Evolutionary conservation across 2,888 invertebrate genomes (phyloP), one percentile per base, ranked within the genome.

Genomic region (Rhagonycha fulva): DNA sequence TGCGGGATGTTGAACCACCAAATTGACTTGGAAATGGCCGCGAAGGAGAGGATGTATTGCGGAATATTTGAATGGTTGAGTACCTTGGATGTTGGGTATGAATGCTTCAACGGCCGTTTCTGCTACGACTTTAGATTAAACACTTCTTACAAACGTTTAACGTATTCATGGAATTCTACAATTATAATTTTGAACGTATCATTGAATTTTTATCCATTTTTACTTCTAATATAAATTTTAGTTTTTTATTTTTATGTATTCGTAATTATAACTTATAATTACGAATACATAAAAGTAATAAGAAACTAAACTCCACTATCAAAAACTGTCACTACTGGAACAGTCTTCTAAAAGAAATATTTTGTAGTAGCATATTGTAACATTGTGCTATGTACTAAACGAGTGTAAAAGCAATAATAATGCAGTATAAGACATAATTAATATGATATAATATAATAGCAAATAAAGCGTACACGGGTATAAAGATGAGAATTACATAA

Each of bases 1-100:
- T 86, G 86, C 85, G 85, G 85, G 84, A 86, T 86, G 86, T 85
- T 85, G 86, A 86, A 85, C 86, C 86, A 85, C 86, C 86, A 87
- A 88, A 88, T 88, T 87, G 88, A 88, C 87, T 88, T 87, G 87
- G 87, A 87, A 88, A 87, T 87, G 87, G 87, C 86, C 87, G 84
- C 83, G 85, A 82, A 85, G 84, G 83, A 84, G 85, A 84, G 85
- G 84, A 86, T 85, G 86, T 86, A 85, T 85, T 85, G 85, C 84
- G 84, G 85, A 85, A 86, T 85, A 86, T 86, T 84, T 85, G 85
- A 85, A 86, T 85, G 84, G 85, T 84, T 85, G 85, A 85, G 83
- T 84, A 86, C 85, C 86, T 86, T 82, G 82, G 81, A 81, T 82
- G 81, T 77, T 79, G 80, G 75, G 78, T 73, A 80, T 81, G 81